Percentiles rank a stretch among this genome's conserved stretches.
Evolutionary conservation across 2,888 invertebrate genomes (phyloP).

Genomic region (Drosophila nr. perissopoda): DNA sequence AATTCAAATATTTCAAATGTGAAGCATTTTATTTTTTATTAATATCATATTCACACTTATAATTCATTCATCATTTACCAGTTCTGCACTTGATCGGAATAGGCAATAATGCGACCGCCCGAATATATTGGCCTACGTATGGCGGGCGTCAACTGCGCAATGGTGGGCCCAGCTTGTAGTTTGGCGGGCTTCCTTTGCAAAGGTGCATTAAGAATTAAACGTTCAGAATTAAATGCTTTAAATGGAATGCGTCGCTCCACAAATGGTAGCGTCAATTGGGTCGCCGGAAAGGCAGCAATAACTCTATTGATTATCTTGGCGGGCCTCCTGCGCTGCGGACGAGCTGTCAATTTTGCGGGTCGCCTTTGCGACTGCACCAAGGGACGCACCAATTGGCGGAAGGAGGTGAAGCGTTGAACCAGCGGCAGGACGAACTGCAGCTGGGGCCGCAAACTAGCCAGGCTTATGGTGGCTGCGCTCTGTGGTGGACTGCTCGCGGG

Average conservation of each 20-base stretch:
- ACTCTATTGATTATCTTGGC: conserved; percentile 51
- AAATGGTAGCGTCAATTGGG: conserved; percentile 62
- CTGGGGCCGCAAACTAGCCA: conserved; percentile 65
- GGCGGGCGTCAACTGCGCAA: conserved; percentile 56
- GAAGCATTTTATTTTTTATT: conserved; percentile 23
- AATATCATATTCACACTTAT: conserved; percentile 9
- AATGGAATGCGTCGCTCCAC: conserved; percentile 64
- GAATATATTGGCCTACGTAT: conserved; percentile 51
- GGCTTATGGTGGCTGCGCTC: conserved; percentile 64
- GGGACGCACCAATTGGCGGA: conserved; percentile 64
- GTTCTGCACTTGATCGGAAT: conserved; percentile 59
- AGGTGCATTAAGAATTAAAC: conserved; percentile 60
- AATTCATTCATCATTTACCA: conserved; percentile 44
- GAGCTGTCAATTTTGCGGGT: conserved; percentile 56
- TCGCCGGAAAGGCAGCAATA: conserved; percentile 47
- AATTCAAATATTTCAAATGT: not conserved
- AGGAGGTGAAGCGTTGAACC: conserved; percentile 66
- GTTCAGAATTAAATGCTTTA: conserved; percentile 51
- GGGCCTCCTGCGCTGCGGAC: conserved; percentile 46
- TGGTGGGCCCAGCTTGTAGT: conserved; percentile 7
- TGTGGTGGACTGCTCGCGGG: conserved; percentile 44
- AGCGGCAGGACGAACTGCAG: conserved; percentile 70
- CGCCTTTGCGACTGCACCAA: conserved; percentile 45
- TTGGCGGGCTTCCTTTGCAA: conserved; percentile 43
- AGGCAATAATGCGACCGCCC: conserved; percentile 59